Evolutionary conservation across 2,888 invertebrate genomes (phyloP), one percentile per base, ranked within the genome.

Genomic region (Ectemnius cavifrons): DNA sequence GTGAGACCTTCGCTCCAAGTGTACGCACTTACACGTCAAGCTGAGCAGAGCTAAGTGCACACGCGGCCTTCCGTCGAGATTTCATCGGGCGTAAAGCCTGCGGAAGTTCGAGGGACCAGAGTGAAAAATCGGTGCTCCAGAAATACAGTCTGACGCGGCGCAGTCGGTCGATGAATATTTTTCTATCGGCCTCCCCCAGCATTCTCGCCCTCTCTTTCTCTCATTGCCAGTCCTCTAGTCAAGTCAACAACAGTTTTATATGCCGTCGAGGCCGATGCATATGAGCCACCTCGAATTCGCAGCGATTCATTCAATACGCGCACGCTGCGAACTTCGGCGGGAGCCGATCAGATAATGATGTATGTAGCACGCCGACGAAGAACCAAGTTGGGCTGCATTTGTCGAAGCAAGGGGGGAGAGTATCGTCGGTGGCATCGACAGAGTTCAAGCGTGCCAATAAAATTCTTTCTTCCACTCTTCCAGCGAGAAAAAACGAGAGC

Each of bases 1-100:
- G 64, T 75, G 66, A 83, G 75, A 68, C 68, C 84, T 80, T 79
- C 75, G 68, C 67, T 73, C 52, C 67, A 71, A 77, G 72, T 73
- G 65, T 60, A 64, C 69, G 52, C 56, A 45, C 56, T 8, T 46
- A 13, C 13, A 23, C 49, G 60, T 27, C 56, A 57, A 47, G 37
- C 49, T 11, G 27, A 37, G 37, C 37, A 11, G 5, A 37, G 37
- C 8, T 37, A 37, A 37, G 37, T 37, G 28, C 14, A 58, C 8
- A 37, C 52, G 20, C 18, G 46, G 23, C 23, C 23, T 23, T 23
- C 23, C 23, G 23, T 49, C 46, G 37, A 67, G 67, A 72, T 67
- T 61, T 60, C 28, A 63, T 45, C 58, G 27, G 20, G 58, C 46
- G 37, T 47, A 37, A 23, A 52, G 46, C 47, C 57, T 57, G 52